Conservation (phyloP, 2,888 invertebrate genomes). For the Catotricha subobsoleta region DNA sequence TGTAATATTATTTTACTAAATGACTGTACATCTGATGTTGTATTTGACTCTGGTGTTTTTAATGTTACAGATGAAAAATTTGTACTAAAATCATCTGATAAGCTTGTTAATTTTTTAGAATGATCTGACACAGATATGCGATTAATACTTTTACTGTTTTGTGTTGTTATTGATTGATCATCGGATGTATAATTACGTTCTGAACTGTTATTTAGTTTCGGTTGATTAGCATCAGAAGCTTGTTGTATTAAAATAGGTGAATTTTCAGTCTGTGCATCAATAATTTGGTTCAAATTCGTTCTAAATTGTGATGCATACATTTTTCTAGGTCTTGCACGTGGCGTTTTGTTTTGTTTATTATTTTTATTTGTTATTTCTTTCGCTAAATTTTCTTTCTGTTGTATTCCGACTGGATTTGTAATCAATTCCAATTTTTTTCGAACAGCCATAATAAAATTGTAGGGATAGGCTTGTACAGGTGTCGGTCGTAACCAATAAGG, state of each 20-base stretch:
- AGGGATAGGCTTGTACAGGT: conserved; percentile 33
- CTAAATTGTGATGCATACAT: too few species aligned
- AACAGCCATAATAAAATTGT: conserved; percentile 41
- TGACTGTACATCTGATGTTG: conserved; percentile 16
- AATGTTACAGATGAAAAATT: conserved; percentile 19
- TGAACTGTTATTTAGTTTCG: too few species aligned
- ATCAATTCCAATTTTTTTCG: conserved; percentile 34
- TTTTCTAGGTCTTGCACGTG: background rate
- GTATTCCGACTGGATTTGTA: conserved; percentile 15
- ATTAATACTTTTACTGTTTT: too few species aligned
- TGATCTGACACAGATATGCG: background rate
- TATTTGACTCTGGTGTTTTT: conserved; percentile 16
- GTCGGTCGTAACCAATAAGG: conserved; percentile 27
- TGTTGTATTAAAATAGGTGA: too few species aligned
- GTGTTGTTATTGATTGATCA: too few species aligned
- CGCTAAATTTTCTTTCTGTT: background rate
- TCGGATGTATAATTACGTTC: too few species aligned
- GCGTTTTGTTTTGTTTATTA: background rate
- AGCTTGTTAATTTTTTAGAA: conserved; percentile 9
- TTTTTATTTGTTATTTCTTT: background rate
- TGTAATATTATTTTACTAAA: too few species aligned
- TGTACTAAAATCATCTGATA: conserved; percentile 16
- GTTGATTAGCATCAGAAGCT: too few species aligned
- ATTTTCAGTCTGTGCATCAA: too few species aligned
- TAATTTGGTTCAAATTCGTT: too few species aligned